Evolutionary conservation across 2,113 vertebrate genomes (phyloP).

Genomic region (Sphyrna mokarran): DNA sequence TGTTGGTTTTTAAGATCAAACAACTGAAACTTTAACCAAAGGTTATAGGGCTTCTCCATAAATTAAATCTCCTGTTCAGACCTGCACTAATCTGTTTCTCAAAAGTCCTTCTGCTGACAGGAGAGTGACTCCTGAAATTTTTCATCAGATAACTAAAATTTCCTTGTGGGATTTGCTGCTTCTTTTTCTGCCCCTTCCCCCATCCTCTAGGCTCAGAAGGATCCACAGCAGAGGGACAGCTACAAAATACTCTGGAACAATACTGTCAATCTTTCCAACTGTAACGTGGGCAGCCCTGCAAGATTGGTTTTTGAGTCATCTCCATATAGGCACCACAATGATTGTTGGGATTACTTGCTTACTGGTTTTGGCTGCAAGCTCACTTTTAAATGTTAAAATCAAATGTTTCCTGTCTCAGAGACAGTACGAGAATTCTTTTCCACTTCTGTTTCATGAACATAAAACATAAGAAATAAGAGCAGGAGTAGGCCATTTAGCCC

Average conservation of each 20-base stretch:
- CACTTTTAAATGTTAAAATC: background rate
- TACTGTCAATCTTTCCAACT: background rate
- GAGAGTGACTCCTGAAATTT: conserved; percentile 17
- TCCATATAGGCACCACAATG: background rate
- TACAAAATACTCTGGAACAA: background rate
- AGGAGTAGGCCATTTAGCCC: background rate
- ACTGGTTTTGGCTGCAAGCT: background rate
- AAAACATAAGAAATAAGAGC: background rate
- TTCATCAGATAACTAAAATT: background rate
- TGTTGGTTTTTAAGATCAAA: conserved; percentile 24
- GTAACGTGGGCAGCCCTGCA: background rate
- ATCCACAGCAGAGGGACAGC: background rate
- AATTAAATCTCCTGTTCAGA: conserved; percentile 21
- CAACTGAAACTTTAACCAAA: background rate
- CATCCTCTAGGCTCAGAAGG: background rate
- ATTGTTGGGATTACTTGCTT: background rate
- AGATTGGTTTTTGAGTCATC: background rate
- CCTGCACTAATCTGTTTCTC: conserved; percentile 28
- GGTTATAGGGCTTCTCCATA: background rate
- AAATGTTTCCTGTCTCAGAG: conserved; percentile 2
- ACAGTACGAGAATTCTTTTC: background rate
- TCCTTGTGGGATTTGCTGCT: background rate
- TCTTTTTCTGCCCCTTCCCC: background rate
- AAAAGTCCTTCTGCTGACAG: background rate
- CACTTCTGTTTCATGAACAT: background rate